Evolutionary conservation across 2,888 invertebrate species (phyloP).

Genomic region (Eupeodes luniger): DNA sequence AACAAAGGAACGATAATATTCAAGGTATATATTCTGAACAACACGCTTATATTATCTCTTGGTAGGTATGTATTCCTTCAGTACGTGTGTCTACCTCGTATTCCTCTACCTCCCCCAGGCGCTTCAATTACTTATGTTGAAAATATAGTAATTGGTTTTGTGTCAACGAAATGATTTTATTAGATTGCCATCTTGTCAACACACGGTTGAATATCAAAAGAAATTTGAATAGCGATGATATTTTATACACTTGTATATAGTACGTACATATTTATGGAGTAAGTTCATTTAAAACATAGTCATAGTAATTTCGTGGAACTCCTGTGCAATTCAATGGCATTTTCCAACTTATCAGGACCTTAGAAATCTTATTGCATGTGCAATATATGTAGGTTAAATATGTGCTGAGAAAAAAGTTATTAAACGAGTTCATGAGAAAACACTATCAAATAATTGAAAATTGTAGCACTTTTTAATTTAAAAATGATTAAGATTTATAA

Average conservation of each 20-base stretch:
- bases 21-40: background rate
- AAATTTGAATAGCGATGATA: slow-evolving; percentile 29
- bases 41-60: background rate
- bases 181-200: slow-evolving; percentile 50
- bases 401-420: too few species aligned
- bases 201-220: slow-evolving; percentile 16
- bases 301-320: too few species aligned
- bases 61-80: background rate
- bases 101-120: background rate
- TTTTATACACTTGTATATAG: background rate
- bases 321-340: too few species aligned
- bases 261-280: background rate
- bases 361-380: too few species aligned
- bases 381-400: too few species aligned
- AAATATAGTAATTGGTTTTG: slow-evolving; percentile 63
- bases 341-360: too few species aligned
- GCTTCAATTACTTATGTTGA: slow-evolving; percentile 60
- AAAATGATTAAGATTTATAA: too few species aligned
- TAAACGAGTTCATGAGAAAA: too few species aligned
- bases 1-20: background rate
- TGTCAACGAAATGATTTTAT: slow-evolving; percentile 68
- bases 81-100: background rate
- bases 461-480: too few species aligned
- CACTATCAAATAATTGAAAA: too few species aligned
- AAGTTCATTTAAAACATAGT: too few species aligned